Base-by-base conservation (phyloP, 2,797 vertebrate species). In the Acomys russatus region DNA sequence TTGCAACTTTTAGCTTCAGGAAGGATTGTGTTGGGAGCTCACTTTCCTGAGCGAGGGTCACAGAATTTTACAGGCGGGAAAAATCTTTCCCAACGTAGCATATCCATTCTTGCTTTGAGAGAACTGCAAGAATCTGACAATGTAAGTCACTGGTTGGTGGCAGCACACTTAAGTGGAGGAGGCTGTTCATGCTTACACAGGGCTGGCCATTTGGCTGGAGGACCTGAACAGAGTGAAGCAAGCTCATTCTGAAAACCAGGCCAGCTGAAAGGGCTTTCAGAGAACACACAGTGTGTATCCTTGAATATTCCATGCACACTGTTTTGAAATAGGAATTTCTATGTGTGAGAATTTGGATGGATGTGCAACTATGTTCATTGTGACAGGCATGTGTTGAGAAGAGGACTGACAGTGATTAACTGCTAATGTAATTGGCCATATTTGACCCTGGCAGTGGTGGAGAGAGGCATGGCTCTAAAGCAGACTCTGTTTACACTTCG, bases 271-370 rank as follows among this genome's bases (percentile, higher is more conserved):
- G 30, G 17, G 23, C 56, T 88, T 73, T 93, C 93, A 80, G 76
- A 59, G 79, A 88, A 76, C 35, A 85, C 44, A 78, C 5, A 76
- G 66, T 77, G 49, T 94, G 90, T 90, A 94, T 78, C 77, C 59
- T 85, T 91, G 61, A 79, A 15, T 82, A 51, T 90, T 92, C 90
- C 35, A 15, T 33, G 17, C 93, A 86, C 84, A 66, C 76, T 90
- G 59, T 93, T 97, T 96, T 92, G 92, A 97, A 87, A n/a, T 91
- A 56, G 77, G 33, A 90, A 63, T 79, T 61, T 84, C 64, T 93
- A 74, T 59, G 54, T 54, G n/a, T 76, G 15, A 49, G 79, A 54
- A 66, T 76, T 38, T 38, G 14, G 87, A 25, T 94, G 83, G 54
- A 63, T 73, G 35, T 80, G 61, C 9, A 9, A 56, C 6, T 79